Base-by-base conservation (phyloP, 2,113 vertebrate genomes). In the Chrysochloris asiatica region DNA sequence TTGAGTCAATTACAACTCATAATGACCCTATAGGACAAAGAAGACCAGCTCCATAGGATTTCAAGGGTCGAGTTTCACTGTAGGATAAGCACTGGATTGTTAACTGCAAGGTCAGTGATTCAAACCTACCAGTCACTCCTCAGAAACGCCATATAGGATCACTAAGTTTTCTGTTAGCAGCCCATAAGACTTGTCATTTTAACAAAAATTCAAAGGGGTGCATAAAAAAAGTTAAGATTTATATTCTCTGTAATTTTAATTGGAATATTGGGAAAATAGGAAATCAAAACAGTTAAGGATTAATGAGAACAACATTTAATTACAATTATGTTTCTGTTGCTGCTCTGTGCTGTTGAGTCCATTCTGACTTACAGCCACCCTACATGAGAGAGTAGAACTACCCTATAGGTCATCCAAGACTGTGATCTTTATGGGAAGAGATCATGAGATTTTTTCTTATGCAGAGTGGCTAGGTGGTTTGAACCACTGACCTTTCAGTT, bases 161-260 rank as follows among this genome's bases (percentile, higher is more conserved):
- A n/a, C n/a, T n/a, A n/a, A n/a, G n/a, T n/a, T n/a, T n/a, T n/a
- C n/a, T n/a, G n/a, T n/a, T n/a, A n/a, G n/a, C n/a, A n/a, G n/a
- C n/a, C n/a, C n/a, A n/a, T n/a, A n/a, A 78, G 73, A 84, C 28
- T 47, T 91, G 76, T 72, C 17, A 59, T 82, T 75, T 93, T n/a
- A 86, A 92, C 78, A 67, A 72, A 93, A 54, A 65, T 73, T 38
- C 33, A 91, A 17, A 61, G 41, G 65, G 21, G 12, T 83, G 17
- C 8, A 71, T 88, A 69, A 79, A 50, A 36, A 56, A 75, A 54
- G 19, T 21, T 43, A 56, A 52, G 16, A 16, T 84, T 72, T 82
- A 41, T 48, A 75, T 81, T 92, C 45, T 71, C 33, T 48, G 26
- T 67, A 83, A 48, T 16, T 41, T 24, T 73, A 75, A 61, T 86